Evolutionary conservation across 2,888 invertebrate genomes (phyloP).

Genomic region (Cosmopolites sordidus): DNA sequence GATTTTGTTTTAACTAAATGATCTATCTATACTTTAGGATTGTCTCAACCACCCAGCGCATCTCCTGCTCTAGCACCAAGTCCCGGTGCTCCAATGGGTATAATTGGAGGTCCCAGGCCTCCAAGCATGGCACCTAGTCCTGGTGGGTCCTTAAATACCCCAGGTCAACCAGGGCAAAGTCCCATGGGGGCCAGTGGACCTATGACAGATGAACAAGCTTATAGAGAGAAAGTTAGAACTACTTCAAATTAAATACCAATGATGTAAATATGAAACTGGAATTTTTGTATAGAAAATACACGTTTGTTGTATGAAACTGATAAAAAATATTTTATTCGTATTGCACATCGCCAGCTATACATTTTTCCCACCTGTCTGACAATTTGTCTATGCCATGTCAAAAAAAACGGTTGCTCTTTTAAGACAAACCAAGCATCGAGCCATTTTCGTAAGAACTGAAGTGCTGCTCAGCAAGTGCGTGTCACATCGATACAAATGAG

Average conservation of each 20-base stretch:
- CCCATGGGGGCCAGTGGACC: slow-evolving; percentile 63
- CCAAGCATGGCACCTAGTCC: slow-evolving; percentile 74
- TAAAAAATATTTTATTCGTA: no score
- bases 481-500: no score
- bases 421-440: no score
- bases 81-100: slow-evolving; percentile 62
- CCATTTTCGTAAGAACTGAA: no score
- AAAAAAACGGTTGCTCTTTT: no score
- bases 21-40: slow-evolving; percentile 3
- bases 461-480: no score
- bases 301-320: no score
- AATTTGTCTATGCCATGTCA: no score
- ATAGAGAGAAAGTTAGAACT: slow-evolving; percentile 75
- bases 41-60: slow-evolving; percentile 50
- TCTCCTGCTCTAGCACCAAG: slow-evolving; percentile 67
- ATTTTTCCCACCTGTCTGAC: no score
- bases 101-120: slow-evolving; percentile 57
- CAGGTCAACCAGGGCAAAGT: slow-evolving; percentile 50
- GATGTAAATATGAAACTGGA: no score
- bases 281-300: no score
- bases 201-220: slow-evolving; percentile 80
- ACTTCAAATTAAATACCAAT: neutral
- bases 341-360: no score
- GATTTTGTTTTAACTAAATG: neutral
- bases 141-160: slow-evolving; percentile 78